phyloP scores from a whole-genome alignment of 1,140 invertebrate species.

The Glossosoma conforme region DNA sequence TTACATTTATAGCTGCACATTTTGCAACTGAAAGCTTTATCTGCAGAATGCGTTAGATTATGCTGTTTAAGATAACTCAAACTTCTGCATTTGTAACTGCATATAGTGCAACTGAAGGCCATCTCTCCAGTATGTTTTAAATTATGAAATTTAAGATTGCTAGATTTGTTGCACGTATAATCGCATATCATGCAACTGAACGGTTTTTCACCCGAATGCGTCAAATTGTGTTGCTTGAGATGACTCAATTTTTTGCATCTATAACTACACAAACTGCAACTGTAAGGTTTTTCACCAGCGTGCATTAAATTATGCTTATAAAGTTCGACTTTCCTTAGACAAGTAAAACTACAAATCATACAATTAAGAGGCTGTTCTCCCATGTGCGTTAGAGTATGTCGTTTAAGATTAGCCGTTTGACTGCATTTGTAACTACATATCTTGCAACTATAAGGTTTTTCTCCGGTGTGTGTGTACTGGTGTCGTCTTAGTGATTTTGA shows the following conservation, averaged over 20 bases:
- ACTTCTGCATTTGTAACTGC: background rate
- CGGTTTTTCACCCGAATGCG: background rate
- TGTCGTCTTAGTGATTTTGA: background rate
- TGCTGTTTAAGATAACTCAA: background rate
- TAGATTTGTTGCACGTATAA: background rate
- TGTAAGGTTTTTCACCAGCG: background rate
- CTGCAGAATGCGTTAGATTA: background rate
- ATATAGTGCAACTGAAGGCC: background rate
- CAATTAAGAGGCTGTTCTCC: background rate
- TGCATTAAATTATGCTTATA: background rate
- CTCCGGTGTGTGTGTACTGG: background rate
- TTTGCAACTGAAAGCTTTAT: background rate
- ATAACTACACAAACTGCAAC: background rate
- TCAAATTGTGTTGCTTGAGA: background rate
- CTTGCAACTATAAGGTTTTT: background rate
- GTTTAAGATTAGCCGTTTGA: background rate
- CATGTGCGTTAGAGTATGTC: background rate
- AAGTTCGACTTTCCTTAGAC: background rate
- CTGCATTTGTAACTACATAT: background rate
- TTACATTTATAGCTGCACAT: background rate
- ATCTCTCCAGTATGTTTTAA: background rate
- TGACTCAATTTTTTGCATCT: background rate
- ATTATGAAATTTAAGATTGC: background rate
- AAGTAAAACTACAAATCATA: background rate
- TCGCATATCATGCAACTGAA: background rate